Percentiles rank a stretch among this genome's conserved stretches.
Evolutionary conservation across 2,888 invertebrate genomes (phyloP).

Genomic region (Standfussiana lucernea): DNA sequence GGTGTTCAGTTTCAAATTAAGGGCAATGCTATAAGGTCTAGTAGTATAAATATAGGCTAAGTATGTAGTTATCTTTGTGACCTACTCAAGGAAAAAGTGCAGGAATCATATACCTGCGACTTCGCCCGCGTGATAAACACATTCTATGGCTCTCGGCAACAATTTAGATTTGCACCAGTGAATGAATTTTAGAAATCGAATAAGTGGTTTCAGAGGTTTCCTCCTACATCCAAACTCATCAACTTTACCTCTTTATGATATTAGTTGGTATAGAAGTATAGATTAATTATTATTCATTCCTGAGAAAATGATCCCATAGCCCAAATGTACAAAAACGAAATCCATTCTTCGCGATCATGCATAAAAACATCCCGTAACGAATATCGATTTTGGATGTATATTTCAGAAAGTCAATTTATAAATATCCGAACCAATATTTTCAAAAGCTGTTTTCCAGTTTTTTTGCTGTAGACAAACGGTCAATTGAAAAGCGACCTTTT

Average conservation of each 20-base stretch:
- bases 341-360: background rate
- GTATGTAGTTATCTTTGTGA: background rate
- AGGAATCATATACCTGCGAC: background rate
- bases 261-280: background rate
- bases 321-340: background rate
- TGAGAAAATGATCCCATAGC: background rate
- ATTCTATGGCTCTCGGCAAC: no score
- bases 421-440: constrained; percentile 13
- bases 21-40: background rate
- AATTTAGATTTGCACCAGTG: background rate
- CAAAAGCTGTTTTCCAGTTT: background rate
- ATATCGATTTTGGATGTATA: background rate
- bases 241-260: background rate
- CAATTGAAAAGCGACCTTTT: constrained; percentile 28
- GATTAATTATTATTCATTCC: background rate
- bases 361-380: constrained; percentile 5
- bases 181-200: background rate
- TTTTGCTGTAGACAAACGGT: constrained; percentile 12
- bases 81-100: background rate
- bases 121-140: no score
- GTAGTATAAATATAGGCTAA: no score
- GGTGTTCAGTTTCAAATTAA: constrained; percentile 12
- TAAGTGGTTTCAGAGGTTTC: background rate
- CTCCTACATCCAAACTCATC: background rate
- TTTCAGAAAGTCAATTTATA: background rate